Evolutionary conservation across 2,113 vertebrate genomes (phyloP), one percentile per base, ranked within the genome.

Genomic region (Neodon shergylaensis): DNA sequence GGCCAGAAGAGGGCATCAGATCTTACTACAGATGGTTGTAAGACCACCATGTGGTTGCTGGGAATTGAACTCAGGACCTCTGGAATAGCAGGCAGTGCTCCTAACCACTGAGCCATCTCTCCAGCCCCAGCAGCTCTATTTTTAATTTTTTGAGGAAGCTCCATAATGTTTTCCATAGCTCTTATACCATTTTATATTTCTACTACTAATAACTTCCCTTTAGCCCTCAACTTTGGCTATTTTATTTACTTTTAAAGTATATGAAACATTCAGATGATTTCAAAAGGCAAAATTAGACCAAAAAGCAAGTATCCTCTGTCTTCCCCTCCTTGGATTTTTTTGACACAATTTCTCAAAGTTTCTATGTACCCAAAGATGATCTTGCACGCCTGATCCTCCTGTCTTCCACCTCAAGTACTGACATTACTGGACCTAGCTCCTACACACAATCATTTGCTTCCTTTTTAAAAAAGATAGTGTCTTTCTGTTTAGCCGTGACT

Each of bases 221-320:
- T 28, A 76, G 39, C n/a, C 44, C 91, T 76, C 39, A 72, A 7
- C 13, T 49, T 31, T 47, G 26, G 81, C 89, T 49, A 84, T 68
- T 91, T 91, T 54, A 89, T 79, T 81, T 85, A 79, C 52, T 90
- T 70, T 85, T 87, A 81, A 92, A 81, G 88, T 85, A 68, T 91
- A 31, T 88, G 88, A 93, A 92, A 93, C 39, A 90, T 72, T 72
- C 79, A 82, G 33, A 58, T 58, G 10, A 10, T 82, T 58, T n/a
- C 52, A 54, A 58, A 82, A 26, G 52, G 52, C 52, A 82, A n/a
- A 61, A 26, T n/a, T 21, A 82, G 19, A 61, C 6, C 17, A n/a
- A 81, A 54, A 82, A 61, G 3, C 17, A 54, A 81, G 78, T 82
- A 54, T 19, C 11, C 8, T 63, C 61, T 65, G 33, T 54, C 52